phyloP scores from a whole-genome alignment of 1,140 invertebrate species.

The Lepidurus couesii region DNA sequence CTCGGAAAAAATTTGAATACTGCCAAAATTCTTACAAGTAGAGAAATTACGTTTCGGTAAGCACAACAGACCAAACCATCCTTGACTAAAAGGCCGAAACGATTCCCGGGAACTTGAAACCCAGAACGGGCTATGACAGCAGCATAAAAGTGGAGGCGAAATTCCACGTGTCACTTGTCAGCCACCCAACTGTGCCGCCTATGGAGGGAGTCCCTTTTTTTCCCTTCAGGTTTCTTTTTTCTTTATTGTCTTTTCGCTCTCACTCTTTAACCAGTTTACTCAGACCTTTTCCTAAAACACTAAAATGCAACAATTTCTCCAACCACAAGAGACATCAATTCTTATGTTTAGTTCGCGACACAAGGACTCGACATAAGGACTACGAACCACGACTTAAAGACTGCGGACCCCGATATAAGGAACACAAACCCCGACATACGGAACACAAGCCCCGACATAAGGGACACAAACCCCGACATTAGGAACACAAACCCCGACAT shows the following conservation, averaged over 20 bases:
- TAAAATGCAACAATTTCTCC: neutral
- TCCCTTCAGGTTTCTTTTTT: neutral
- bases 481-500: too few relatives aligned
- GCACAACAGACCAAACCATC: neutral
- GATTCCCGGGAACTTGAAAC: neutral
- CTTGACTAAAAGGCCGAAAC: neutral
- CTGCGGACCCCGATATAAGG: too few relatives aligned
- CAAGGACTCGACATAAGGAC: too few relatives aligned
- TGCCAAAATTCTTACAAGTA: neutral
- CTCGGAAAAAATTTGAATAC: neutral
- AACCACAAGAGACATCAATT: neutral
- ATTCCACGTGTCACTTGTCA: slow-evolving; percentile 21
- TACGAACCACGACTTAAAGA: too few relatives aligned
- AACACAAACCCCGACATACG: too few relatives aligned
- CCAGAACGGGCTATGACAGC: slow-evolving; percentile 3
- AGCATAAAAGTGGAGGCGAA: slow-evolving; percentile 18
- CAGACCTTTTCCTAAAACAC: neutral
- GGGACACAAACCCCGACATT: too few relatives aligned
- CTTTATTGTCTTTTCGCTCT: neutral
- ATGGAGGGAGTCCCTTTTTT: neutral
- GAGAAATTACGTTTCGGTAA: neutral
- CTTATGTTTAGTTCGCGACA: neutral
- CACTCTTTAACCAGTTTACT: neutral
- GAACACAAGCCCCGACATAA: too few relatives aligned
- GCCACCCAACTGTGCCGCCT: slow-evolving; percentile 12